These are phyloP conservation scores for Chrysodeixis includens DNA, from an alignment of 2,888 invertebrate species.

Conservation along the genomic window DNA sequence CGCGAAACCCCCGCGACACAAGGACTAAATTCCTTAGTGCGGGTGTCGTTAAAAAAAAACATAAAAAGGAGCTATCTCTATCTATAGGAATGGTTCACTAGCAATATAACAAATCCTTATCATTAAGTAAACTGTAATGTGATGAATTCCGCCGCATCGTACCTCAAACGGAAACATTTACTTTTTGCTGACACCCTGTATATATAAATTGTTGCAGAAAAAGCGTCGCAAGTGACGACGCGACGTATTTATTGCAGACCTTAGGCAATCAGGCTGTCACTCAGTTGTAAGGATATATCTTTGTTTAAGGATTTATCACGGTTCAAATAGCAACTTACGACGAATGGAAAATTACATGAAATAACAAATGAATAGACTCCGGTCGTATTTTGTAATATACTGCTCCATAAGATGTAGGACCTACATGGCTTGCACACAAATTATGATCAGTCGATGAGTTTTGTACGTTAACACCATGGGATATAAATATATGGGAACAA, in stretches of 20 bases:
- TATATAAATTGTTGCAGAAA: neutral
- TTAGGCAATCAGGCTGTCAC: neutral
- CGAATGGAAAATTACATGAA: neutral
- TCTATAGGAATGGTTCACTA: no score
- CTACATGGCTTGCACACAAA: no score
- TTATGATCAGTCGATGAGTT: no score
- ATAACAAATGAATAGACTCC: no score
- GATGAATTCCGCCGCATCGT: neutral
- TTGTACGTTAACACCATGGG: no score
- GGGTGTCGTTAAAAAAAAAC: no score
- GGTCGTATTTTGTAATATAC: no score
- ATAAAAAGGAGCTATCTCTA: no score
- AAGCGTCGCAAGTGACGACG: neutral
- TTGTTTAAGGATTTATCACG: neutral
- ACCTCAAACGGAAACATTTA: neutral
- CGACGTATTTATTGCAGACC: slow-evolving; percentile 2
- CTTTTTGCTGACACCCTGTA: neutral
- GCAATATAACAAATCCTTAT: neutral
- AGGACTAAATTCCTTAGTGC: no score
- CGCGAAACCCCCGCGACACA: no score
- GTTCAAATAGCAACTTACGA: neutral
- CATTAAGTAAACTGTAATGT: neutral
- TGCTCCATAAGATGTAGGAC: no score
- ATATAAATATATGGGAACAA: no score
- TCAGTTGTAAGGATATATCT: neutral